phyloP scores from a whole-genome alignment of 2,113 vertebrate species.

The Phainopepla nitens region DNA sequence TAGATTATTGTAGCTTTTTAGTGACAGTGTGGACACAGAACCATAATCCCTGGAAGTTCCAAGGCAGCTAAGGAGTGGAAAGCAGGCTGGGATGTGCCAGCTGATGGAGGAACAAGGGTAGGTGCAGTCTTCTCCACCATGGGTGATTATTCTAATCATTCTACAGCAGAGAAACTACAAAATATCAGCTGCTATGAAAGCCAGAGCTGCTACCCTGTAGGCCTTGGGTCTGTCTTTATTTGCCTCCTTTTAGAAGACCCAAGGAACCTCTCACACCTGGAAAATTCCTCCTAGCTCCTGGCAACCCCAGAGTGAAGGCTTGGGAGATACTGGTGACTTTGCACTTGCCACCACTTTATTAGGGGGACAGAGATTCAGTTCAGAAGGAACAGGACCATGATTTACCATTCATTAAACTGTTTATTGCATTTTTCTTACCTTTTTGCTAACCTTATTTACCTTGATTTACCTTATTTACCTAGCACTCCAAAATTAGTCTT shows the following conservation, averaged over 20 bases:
- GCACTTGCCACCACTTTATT: background rate
- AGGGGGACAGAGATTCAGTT: background rate
- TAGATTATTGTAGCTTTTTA: constrained; percentile 21
- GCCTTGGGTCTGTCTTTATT: background rate
- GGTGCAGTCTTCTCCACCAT: background rate
- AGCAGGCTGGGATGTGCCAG: background rate
- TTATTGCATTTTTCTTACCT: background rate
- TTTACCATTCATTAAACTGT: background rate
- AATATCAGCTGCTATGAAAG: background rate
- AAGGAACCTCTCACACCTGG: background rate
- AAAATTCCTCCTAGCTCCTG: background rate
- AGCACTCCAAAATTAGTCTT: background rate
- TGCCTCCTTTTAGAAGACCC: background rate
- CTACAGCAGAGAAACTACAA: background rate
- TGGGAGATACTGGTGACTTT: constrained; percentile 5
- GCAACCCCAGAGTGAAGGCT: background rate
- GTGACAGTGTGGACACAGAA: background rate
- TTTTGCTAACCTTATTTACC: background rate
- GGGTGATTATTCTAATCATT: background rate
- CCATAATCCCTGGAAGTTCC: background rate
- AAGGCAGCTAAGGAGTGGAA: background rate
- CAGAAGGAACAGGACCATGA: background rate
- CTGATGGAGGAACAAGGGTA: background rate
- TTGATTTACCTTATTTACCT: too few species aligned
- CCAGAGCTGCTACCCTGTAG: background rate